Base-by-base conservation (phyloP, 2,888 invertebrate species). In the Cataglyphis cursor region DNA sequence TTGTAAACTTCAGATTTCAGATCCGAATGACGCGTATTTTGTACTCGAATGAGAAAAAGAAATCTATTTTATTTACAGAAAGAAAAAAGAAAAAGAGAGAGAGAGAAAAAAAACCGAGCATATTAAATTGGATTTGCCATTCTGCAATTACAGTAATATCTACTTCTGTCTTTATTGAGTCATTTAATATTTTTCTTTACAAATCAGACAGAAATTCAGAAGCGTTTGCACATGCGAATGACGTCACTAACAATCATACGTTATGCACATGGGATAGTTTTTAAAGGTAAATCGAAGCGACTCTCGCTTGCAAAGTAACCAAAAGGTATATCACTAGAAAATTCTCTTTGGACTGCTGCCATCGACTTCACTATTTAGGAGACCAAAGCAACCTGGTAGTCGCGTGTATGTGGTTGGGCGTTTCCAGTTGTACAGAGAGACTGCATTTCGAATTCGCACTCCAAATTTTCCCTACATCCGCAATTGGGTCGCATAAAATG, bases 331-430 rank as follows among this genome's bases (percentile, higher is more conserved):
- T 91, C 93, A 91, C 94, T 94, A 93, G 92, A 88, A 92, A 93
- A 94, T 94, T 94, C 94, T 93, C 94, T 94, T 94, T 94, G 93
- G 92, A 92, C 90, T 85, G 87, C 90, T 92, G 92, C 92, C 93
- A 94, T 92, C 88, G 86, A 83, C 83, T 89, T 84, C 68, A 65
- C 89, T 81, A 89, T 88, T 83, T 64, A 6, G 18, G 8, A 6
- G 65, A 51, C 82, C 78, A 81, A 88, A 88, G 83, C 83, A 85
- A 59, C n/a, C 62, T 44, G 35, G 64, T 80, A 61, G 44, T 64
- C 65, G 15, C 12, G 44, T 48, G 66, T 65, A 35, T 61, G 61
- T 62, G 44, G 61, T 70, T 70, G 51, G 35, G 15, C 28, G 28
- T 41, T 72, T 81, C 59, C 65, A 64, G 54, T 57, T 82, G 62